A percentile compares a stretch with the other conserved stretches of the same genome.
phyloP scores from a whole-genome alignment of 1,140 invertebrate genomes.

The Linepithema humile region DNA sequence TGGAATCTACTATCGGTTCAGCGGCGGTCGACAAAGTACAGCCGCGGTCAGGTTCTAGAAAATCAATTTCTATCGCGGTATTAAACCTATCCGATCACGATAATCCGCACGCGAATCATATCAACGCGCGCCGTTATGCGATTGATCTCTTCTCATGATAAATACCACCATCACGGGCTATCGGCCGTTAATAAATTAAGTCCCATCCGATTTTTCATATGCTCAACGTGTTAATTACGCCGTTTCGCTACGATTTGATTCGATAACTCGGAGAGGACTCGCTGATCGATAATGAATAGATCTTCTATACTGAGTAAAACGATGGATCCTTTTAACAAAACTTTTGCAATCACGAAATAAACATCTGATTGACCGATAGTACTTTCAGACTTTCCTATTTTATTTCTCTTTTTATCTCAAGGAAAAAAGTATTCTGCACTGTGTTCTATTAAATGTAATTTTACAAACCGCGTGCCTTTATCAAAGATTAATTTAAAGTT shows the following conservation, averaged over 20 bases:
- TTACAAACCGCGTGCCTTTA: not conserved
- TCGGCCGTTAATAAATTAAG: constrained; percentile 57
- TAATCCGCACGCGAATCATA: constrained; percentile 39
- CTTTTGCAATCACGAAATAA: not conserved
- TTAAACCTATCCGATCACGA: constrained; percentile 15
- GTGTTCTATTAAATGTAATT: not conserved
- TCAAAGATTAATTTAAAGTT: constrained; percentile 3
- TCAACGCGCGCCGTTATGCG: constrained; percentile 21
- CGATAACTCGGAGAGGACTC: not conserved
- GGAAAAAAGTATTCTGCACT: not conserved
- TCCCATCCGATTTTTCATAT: not conserved
- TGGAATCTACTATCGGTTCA: constrained; percentile 93
- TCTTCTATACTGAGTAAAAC: not conserved
- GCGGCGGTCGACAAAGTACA: constrained; percentile 94
- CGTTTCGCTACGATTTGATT: constrained; percentile 24
- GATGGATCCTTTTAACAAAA: not conserved
- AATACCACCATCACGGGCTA: constrained; percentile 44
- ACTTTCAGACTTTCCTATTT: not conserved
- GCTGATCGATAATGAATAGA: constrained; percentile 3
- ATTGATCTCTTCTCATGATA: constrained; percentile 51
- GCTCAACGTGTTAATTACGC: constrained; percentile 41
- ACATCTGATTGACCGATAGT: not conserved
- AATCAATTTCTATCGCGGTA: constrained; percentile 61
- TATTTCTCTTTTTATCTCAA: not conserved
- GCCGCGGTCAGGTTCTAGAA: constrained; percentile 86